These are phyloP conservation scores for Cataglyphis albicans DNA, from an alignment of 2,888 invertebrate genomes.

Conservation along the genomic window DNA sequence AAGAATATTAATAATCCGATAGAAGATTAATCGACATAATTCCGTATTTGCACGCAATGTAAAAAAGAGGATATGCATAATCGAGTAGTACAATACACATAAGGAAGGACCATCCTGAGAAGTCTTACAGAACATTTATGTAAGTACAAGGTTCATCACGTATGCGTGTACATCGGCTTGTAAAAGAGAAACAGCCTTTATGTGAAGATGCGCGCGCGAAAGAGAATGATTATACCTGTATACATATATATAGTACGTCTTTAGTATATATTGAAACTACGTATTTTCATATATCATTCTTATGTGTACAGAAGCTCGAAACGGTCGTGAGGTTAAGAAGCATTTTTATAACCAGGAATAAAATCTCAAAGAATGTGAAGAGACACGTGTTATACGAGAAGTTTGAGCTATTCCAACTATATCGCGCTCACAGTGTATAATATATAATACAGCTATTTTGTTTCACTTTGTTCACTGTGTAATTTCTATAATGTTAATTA, in stretches of 20 bases:
- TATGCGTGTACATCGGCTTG: constrained; percentile 56
- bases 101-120: neutral
- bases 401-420: neutral
- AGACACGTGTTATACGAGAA: neutral
- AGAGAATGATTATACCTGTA: constrained; percentile 6
- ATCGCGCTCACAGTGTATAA: neutral
- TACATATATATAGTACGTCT: constrained; percentile 2
- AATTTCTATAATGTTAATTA: neutral
- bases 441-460: neutral
- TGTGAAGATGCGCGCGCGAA: neutral
- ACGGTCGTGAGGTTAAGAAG: constrained; percentile 1
- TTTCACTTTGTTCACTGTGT: neutral
- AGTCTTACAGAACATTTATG: neutral
- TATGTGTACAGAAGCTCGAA: constrained; percentile 48
- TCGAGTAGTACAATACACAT: neutral
- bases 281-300: constrained; percentile 15
- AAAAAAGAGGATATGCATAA: neutral
- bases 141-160: constrained; percentile 55
- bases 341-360: neutral
- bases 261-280: neutral
- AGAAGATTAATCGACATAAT: neutral
- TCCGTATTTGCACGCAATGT: neutral
- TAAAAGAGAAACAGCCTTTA: constrained; percentile 35
- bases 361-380: neutral
- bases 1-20: neutral